A percentile compares a stretch with the other conserved stretches of the same genome.
phyloP scores from a whole-genome alignment of 2,888 invertebrate species.

The Epistrophella euchroma region DNA sequence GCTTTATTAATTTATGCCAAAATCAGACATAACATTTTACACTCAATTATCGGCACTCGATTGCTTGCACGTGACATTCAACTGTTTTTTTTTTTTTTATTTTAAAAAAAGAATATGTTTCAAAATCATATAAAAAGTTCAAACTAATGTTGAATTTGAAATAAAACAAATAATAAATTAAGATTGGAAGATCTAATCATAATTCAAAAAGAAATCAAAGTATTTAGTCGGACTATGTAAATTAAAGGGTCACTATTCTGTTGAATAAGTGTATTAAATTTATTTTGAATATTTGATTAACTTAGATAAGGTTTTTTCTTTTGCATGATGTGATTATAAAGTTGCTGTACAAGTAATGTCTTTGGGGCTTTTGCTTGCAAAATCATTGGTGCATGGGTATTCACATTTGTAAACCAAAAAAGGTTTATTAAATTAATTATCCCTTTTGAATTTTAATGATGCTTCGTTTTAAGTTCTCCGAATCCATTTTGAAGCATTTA shows the following conservation, averaged over 20 bases:
- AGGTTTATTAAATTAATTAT: neutral
- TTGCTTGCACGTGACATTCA: conserved; percentile 77
- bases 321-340: neutral
- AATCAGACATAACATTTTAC: conserved; percentile 77
- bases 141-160: neutral
- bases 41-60: conserved; percentile 78
- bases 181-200: neutral
- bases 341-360: no score
- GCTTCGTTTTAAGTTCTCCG: neutral
- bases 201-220: neutral
- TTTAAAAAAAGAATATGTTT: neutral
- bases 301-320: neutral
- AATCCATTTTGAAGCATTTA: neutral
- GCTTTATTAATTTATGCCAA: conserved; percentile 78
- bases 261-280: neutral
- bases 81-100: conserved; percentile 23
- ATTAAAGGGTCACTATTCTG: neutral
- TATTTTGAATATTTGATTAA: neutral
- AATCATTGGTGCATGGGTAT: neutral
- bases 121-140: neutral
- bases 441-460: conserved; percentile 2
- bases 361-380: neutral
- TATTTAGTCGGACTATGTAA: neutral
- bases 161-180: neutral
- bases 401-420: neutral